Conservation (phyloP, 1,140 invertebrate species). For the Oppia nitens region DNA sequence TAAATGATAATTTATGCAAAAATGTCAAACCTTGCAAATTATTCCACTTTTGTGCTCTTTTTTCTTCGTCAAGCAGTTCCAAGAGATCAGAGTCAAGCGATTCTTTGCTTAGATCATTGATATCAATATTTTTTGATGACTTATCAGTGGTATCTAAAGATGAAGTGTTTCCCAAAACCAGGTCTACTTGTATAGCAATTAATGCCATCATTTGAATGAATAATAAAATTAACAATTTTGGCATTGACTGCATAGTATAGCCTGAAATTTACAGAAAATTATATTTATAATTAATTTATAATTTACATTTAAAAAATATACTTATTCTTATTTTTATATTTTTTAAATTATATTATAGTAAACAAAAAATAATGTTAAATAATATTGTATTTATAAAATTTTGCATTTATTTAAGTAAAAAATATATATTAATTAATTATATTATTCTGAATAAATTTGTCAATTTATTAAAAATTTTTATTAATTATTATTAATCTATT, state of each 20-base stretch:
- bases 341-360: too few relatives aligned
- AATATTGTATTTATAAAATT: too few relatives aligned
- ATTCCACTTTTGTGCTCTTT: conserved; percentile 12
- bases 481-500: too few relatives aligned
- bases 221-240: not conserved
- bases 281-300: too few relatives aligned
- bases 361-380: too few relatives aligned
- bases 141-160: not conserved
- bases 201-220: not conserved
- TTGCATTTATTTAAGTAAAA: too few relatives aligned
- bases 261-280: too few relatives aligned
- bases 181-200: not conserved
- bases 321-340: too few relatives aligned
- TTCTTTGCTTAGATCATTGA: not conserved
- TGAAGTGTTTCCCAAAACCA: not conserved
- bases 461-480: too few relatives aligned
- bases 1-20: not conserved
- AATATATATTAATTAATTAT: too few relatives aligned
- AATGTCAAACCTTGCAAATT: conserved; percentile 7
- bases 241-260: not conserved
- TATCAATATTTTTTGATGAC: not conserved
- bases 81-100: not conserved
- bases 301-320: too few relatives aligned
- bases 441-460: too few relatives aligned
- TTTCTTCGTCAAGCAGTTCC: not conserved